Base-by-base conservation (phyloP, 2,888 invertebrate genomes). In the Balanococcus diminutus region DNA sequence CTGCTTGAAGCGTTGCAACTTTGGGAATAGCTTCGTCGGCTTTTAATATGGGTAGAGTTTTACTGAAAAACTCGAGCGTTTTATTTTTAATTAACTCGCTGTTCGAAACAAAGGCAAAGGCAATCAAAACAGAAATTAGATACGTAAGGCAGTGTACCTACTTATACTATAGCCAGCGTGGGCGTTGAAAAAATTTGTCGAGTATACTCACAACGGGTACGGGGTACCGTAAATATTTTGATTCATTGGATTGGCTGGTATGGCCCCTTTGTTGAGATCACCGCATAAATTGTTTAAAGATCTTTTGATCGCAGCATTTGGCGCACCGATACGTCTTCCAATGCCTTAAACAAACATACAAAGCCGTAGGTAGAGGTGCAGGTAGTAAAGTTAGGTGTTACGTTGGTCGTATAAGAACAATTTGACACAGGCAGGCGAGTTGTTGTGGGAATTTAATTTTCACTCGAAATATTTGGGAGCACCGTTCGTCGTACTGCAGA, bases 21-120 rank as follows among this genome's bases (percentile, higher is more conserved):
- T 96, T 95, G 22, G 97, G 97, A 88, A 97, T 91, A 0, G 96
- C 96, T 89, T 95, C 95, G 90, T 97, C 97, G 0, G 95, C 95
- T 89, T 96, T 95, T 86, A 97, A 91, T 87, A 96, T 95, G 0
- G 97, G 97, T 88, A 97, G 91, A 3, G 97, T 95, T 89, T 95
- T 94, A 86, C 97, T 96, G 88, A 97, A 92, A 91, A 96, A 97
- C 88, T 95, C 94, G 84, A 97, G 91, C 0, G 97, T 97, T 90
- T 96, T 96, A 90, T 97, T 97, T 88, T 95, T 94, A 88, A 97
- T 94, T 86, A 96, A 90, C 89, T 96, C 96, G 89, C 97, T 97
- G 90, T 36, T 36, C 8, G 36, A 36, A 42, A 42, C 42, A 42
- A 42, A 42, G 1, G 14, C 16, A 42, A 42, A 42, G 14, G 14